Evolutionary conservation across 2,113 vertebrate species (phyloP).

Genomic region (Phalacrocorax pelagicus): DNA sequence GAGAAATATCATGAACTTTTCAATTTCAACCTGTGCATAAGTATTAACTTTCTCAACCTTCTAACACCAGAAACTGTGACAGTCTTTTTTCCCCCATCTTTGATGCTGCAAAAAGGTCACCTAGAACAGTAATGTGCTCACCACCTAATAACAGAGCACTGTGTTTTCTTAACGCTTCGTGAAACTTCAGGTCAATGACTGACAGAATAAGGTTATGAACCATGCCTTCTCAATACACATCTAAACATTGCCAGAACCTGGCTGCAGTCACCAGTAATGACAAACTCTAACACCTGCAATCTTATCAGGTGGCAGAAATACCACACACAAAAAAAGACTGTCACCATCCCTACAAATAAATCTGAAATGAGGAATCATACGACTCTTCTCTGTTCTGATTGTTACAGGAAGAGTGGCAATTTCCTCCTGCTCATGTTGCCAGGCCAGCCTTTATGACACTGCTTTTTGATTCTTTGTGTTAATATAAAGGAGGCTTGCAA

Average conservation of each 20-base stretch:
- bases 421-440: neutral
- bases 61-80: neutral
- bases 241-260: neutral
- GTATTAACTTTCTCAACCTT: neutral
- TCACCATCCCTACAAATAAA: neutral
- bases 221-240: neutral
- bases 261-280: neutral
- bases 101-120: neutral
- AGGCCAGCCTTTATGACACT: neutral
- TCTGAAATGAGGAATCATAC: neutral
- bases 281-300: neutral
- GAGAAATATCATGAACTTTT: neutral
- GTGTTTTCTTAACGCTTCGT: neutral
- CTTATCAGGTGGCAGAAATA: neutral
- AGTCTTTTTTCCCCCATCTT: neutral
- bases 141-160: neutral
- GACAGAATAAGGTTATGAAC: neutral
- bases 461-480: neutral
- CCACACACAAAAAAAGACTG: neutral
- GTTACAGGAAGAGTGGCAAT: neutral
- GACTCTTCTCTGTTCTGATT: neutral
- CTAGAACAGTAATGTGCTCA: neutral
- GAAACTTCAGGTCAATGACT: neutral
- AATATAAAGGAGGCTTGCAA: neutral
- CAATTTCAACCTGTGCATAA: neutral